Conservation (phyloP, 2,888 invertebrate genomes). For the Rotaria magnacalcarata region DNA sequence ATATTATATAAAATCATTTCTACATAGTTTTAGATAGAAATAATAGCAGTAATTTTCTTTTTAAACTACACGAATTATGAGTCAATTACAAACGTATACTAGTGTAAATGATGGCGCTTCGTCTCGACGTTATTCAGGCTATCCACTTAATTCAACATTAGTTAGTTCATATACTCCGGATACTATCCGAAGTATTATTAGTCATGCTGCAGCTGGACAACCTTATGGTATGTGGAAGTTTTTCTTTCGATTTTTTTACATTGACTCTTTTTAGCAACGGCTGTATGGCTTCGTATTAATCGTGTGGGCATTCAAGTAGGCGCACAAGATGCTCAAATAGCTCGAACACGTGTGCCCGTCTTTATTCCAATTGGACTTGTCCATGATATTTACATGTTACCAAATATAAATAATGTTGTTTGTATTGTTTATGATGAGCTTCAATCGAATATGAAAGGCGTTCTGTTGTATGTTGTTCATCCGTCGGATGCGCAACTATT, state of each 20-base stretch:
- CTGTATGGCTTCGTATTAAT: slow-evolving; percentile 27
- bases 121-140: slow-evolving; percentile 10
- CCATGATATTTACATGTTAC: slow-evolving; percentile 16
- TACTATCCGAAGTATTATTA: slow-evolving; percentile 28
- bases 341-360: slow-evolving; percentile 11
- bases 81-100: not conserved
- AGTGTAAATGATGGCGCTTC: not conserved
- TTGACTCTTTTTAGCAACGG: not conserved
- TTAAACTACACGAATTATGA: not conserved
- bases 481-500: not conserved
- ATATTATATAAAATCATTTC: not conserved
- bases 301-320: not conserved
- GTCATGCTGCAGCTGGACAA: slow-evolving; percentile 12
- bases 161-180: slow-evolving; percentile 3
- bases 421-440: slow-evolving; percentile 34
- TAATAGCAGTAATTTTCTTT: not conserved
- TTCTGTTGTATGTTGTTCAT: slow-evolving; percentile 1
- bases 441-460: slow-evolving; percentile 19
- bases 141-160: slow-evolving; percentile 19
- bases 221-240: not conserved
- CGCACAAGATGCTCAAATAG: slow-evolving; percentile 12
- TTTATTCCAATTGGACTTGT: slow-evolving; percentile 15
- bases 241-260: too few relatives aligned
- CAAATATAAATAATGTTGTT: slow-evolving; percentile 28
- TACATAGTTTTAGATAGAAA: not conserved